Evolutionary conservation across 2,888 invertebrate species (phyloP).

Genomic region (Halocaridina rubra): DNA sequence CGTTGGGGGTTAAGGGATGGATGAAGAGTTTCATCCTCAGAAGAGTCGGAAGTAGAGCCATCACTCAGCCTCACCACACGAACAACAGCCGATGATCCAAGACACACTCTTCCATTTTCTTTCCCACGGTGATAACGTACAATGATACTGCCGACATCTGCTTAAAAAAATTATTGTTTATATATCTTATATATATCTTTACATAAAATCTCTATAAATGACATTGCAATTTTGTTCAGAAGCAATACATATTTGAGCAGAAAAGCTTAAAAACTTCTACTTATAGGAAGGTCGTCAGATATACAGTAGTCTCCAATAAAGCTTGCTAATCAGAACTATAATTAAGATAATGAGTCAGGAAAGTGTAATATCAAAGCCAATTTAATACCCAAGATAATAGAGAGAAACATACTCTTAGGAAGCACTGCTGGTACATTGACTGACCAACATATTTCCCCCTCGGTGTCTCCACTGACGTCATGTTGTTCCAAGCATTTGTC

Average conservation of each 20-base stretch:
- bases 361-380: no score
- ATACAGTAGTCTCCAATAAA: no score
- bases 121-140: conserved; percentile 44
- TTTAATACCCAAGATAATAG: no score
- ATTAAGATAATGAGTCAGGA: no score
- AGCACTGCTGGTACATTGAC: conserved; percentile 30
- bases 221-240: no score
- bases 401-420: conserved; percentile 12
- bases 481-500: conserved; percentile 69
- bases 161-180: no score
- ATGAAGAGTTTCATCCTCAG: conserved; percentile 51
- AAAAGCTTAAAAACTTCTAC: no score
- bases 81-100: conserved; percentile 27
- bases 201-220: no score
- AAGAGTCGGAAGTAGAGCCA: conserved; percentile 52
- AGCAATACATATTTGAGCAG: no score
- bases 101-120: conserved; percentile 4
- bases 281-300: no score
- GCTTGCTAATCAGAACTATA: no score
- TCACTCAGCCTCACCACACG: conserved; percentile 37
- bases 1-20: conserved; percentile 21
- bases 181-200: no score
- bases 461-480: conserved; percentile 14
- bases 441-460: conserved; percentile 38
- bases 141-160: conserved; percentile 44